Conservation (phyloP, 92 coral and sea anemone species). For the Paramuricea clavata region DNA sequence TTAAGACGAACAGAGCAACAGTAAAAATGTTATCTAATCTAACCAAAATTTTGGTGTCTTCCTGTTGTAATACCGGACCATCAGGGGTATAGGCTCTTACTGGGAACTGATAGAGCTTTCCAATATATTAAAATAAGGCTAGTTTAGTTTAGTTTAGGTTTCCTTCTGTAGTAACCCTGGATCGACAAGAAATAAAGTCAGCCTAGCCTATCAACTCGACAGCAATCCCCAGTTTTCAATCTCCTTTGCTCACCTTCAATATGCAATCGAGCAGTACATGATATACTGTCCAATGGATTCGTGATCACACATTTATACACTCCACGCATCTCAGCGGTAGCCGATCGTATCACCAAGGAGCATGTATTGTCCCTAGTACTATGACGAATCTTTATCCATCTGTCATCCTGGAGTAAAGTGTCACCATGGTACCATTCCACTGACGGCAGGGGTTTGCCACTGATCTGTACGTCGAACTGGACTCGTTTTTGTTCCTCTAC, state of each 20-base stretch:
- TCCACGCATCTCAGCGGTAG: slow-evolving; percentile 10
- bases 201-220: background rate
- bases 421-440: slow-evolving; percentile 88
- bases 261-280: slow-evolving; percentile 8
- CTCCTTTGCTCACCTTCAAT: slow-evolving; percentile 29
- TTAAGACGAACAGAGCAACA: too few relatives aligned
- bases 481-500: slow-evolving; percentile 67
- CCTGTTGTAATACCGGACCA: too few relatives aligned
- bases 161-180: too few relatives aligned
- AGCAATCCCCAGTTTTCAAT: background rate
- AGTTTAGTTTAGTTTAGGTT: too few relatives aligned
- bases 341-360: slow-evolving; percentile 20
- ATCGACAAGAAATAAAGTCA: background rate
- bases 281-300: slow-evolving; percentile 15
- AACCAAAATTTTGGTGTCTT: too few relatives aligned
- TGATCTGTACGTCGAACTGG: slow-evolving; percentile 89
- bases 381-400: slow-evolving; percentile 17
- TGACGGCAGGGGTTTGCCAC: slow-evolving; percentile 85
- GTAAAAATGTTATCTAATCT: too few relatives aligned
- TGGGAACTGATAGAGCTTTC: background rate
- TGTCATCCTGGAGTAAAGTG: slow-evolving; percentile 50
- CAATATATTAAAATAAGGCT: too few relatives aligned
- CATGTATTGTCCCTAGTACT: slow-evolving; percentile 1
- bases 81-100: too few relatives aligned
- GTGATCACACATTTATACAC: slow-evolving; percentile 37